Conservation (phyloP, 2,113 vertebrate species). For the Ploceus nigricollis region DNA sequence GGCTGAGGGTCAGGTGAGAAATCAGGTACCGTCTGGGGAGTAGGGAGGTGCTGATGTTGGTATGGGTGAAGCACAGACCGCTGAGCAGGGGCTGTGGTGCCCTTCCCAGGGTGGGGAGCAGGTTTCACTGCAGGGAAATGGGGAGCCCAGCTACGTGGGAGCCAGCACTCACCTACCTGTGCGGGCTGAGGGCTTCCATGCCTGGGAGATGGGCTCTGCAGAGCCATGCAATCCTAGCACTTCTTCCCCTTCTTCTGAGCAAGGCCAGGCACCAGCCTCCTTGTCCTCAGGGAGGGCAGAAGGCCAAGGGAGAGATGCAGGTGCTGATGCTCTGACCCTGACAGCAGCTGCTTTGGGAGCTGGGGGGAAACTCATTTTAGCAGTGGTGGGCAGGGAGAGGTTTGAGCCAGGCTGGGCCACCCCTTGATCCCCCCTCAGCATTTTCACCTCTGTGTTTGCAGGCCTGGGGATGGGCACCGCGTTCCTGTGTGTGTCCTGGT, state of each 20-base stretch:
- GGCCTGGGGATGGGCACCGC: slow-evolving; percentile 81
- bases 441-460: slow-evolving; percentile 43
- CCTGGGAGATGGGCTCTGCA: background rate
- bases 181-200: background rate
- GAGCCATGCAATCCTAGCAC: accelerated
- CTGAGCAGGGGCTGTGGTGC: background rate
- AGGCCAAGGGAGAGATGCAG: background rate
- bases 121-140: background rate
- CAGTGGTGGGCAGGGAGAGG: background rate
- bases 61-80: background rate
- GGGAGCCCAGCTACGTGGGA: accelerated
- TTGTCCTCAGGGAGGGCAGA: accelerated
- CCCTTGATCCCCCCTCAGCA: background rate
- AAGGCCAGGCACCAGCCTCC: background rate
- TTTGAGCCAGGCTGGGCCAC: background rate
- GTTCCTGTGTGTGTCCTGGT: slow-evolving; percentile 86
- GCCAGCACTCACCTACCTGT: accelerated
- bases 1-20: background rate
- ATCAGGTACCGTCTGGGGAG: background rate
- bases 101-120: too few relatives aligned
- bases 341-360: background rate
- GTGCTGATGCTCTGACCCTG: background rate
- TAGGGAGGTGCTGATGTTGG: background rate
- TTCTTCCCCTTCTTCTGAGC: background rate
- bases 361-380: background rate